phyloP scores from a whole-genome alignment of 2,888 invertebrate genomes.

The Harpalus rubripes region DNA sequence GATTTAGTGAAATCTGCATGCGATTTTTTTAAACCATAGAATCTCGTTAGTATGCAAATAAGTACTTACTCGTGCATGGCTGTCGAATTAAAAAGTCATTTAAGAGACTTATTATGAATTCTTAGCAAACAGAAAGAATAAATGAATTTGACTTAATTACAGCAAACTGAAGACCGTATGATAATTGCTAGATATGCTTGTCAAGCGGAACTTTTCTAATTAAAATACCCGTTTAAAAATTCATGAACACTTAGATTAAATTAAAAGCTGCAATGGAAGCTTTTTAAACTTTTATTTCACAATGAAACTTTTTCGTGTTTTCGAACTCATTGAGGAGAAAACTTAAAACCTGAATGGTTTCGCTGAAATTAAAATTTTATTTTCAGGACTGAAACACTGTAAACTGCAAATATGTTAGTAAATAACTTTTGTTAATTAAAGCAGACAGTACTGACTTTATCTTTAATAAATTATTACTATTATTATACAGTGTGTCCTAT shows the following conservation, averaged over 20 bases:
- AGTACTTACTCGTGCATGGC: background rate
- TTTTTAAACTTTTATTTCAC: constrained; percentile 14
- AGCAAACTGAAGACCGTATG: constrained; percentile 8
- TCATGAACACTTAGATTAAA: constrained; percentile 50
- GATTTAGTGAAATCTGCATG: too few relatives aligned
- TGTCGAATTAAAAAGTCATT: constrained; percentile 15
- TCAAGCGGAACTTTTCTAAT: constrained; percentile 45
- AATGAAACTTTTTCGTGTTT: constrained; percentile 3
- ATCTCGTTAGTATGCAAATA: constrained; percentile 24
- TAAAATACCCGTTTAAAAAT: constrained; percentile 45
- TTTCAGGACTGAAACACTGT: too few relatives aligned
- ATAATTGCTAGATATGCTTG: constrained; percentile 13
- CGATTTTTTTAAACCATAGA: background rate
- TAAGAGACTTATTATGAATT: background rate
- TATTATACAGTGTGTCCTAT: too few relatives aligned
- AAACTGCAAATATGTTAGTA: too few relatives aligned
- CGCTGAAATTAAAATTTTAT: background rate
- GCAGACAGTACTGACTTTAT: too few relatives aligned
- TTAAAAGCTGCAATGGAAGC: constrained; percentile 38
- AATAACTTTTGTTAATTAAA: too few relatives aligned
- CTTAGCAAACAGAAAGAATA: background rate
- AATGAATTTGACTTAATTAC: constrained; percentile 43
- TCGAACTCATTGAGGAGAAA: background rate
- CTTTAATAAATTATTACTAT: too few relatives aligned
- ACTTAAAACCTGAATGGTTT: background rate